These are phyloP conservation scores for Halesus radiatus DNA, from an alignment of 1,140 invertebrate genomes.

Conservation along the genomic window DNA sequence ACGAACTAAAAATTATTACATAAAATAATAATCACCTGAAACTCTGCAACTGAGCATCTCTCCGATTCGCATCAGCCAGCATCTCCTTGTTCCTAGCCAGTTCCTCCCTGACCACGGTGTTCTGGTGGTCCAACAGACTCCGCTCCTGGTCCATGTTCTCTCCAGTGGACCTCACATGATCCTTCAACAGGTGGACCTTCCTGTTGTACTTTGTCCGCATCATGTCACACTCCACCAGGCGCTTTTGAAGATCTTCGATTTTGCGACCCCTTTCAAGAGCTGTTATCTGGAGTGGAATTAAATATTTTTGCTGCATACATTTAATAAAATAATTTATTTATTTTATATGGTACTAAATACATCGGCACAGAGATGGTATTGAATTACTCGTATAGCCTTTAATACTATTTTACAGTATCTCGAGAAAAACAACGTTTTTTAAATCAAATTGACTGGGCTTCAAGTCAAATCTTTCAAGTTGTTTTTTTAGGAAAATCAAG, in stretches of 20 bases:
- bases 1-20: too few relatives aligned
- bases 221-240: conserved; percentile 80
- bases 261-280: conserved; percentile 85
- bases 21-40: conserved; percentile 72
- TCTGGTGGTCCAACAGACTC: conserved; percentile 77
- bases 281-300: conserved; percentile 74
- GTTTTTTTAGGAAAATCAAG: too few relatives aligned
- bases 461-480: too few relatives aligned
- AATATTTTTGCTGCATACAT: too few relatives aligned
- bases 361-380: too few relatives aligned
- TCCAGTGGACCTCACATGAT: conserved; percentile 75
- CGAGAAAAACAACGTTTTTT: too few relatives aligned
- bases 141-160: conserved; percentile 80
- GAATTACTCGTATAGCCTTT: too few relatives aligned
- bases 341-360: too few relatives aligned
- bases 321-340: too few relatives aligned
- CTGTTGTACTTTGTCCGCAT: conserved; percentile 78
- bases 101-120: conserved; percentile 79
- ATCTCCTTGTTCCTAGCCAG: conserved; percentile 79
- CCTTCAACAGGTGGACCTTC: conserved; percentile 80
- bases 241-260: conserved; percentile 86
- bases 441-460: too few relatives aligned
- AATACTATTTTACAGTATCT: too few relatives aligned
- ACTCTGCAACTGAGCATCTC: conserved; percentile 81
- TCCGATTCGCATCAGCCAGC: conserved; percentile 78